Base-by-base conservation (phyloP, 2,888 invertebrate genomes). In the Tinea semifulvella region DNA sequence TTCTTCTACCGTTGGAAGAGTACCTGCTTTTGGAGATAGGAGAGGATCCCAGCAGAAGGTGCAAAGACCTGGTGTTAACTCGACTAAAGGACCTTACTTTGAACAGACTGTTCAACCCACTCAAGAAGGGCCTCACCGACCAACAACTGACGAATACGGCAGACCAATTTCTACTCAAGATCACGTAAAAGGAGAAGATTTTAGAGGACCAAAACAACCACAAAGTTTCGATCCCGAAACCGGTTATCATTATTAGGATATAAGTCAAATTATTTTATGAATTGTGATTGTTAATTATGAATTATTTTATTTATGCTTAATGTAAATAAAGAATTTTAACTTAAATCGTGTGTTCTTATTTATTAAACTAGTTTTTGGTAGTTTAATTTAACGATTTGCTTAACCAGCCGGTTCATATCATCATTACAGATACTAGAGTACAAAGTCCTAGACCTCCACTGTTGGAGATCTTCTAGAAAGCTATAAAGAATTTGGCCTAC, bases 231-330 rank as follows among this genome's bases (percentile, higher is more conserved):
- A 74, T 26, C 55, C 70, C 0, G 45, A 59, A 49, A 59, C 62
- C 19, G 80, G 80, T 2, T 80, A 79, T 46, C 56, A 69, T 53
- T 80, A 80, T 49, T 60, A 60, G 61, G 53, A 52, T 42, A 47
- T 40, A 2, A 19, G 11, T 31, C n/a, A 7, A 7, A 13, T 2
- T n/a, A n/a, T n/a, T n/a, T n/a, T n/a, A n/a, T n/a, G n/a, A 20
- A 10, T 31, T 16, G 3, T 8, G 2, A 14, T 27, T 19, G 17
- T 27, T 19, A 16, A 31, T 35, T 46, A 13, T 27, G 11, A 25
- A 14, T 39, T 28, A 20, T 40, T 18, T 27, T 42, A 42, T 20
- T 42, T 20, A 27, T 20, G 2, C 20, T 20, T 27, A 17, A n/a
- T 6, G 17, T 11, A 20, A 16, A 8, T 42, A 25, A 25, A 18